Base-by-base conservation (phyloP, 2,797 vertebrate genomes). In the Danio albolineatus region DNA sequence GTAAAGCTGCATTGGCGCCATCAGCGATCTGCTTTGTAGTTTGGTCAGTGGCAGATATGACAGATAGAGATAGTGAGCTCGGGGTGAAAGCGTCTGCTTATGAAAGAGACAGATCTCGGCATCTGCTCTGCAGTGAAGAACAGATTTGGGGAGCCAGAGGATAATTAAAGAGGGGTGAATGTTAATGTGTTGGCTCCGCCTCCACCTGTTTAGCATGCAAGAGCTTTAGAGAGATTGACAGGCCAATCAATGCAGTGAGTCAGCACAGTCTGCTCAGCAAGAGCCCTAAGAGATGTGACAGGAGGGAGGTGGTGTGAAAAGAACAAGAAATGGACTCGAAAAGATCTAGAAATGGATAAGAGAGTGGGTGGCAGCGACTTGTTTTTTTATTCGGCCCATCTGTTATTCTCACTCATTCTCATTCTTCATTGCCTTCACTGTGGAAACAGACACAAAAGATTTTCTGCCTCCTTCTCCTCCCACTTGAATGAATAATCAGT, bases 131-230 rank as follows among this genome's bases (percentile, higher is more conserved):
- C 57, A 17, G 53, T 8, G 6, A 65, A 38, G 46, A 74, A 51
- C 77, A 72, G 28, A 74, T 73, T 80, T 60, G 21, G 36, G 48
- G 54, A 75, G 59, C 57, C 14, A 38, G 8, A 41, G 72, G 71
- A 48, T 78, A 76, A 70, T 70, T 57, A 59, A 77, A 79, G 64
- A 69, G 19, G 39, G 73, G 70, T 3, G 56, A 56, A 62, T 48
- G 67, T 36, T 78, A 76, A 61, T 49, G 43, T 53, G 51, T 79
- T 51, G 53, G 49, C 46, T 36, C 70, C 19, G 14, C 78, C 54
- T 61, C 73, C 53, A 73, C 41, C 70, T 82, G 79, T 69, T 86
- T 75, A 79, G 62, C 64, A 80, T 66, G 69, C 78, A 77, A 19
- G 41, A 21, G 51, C 28, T 66, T 36, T 12, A 51, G 14, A 78